A percentile compares a stretch with the other conserved stretches of the same genome.
Conservation (phyloP, 2,797 vertebrate species). For the Carapus acus region DNA sequence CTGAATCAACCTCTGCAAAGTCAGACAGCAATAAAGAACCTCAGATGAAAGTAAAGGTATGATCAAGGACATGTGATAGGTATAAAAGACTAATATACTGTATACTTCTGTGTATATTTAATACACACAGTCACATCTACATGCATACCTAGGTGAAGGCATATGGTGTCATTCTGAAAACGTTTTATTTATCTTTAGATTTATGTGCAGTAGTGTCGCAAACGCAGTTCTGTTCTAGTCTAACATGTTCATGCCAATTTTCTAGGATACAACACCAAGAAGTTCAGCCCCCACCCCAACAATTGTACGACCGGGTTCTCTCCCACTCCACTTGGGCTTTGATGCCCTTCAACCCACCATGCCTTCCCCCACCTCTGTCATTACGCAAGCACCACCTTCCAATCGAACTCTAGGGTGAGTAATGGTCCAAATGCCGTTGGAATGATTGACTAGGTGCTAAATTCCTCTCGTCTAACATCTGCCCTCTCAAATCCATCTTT, state of each 20-base stretch:
- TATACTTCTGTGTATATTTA: no score
- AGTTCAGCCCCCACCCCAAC: conserved; percentile 88
- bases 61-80: background rate
- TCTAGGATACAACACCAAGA: conserved; percentile 78
- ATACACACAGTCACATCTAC: no score
- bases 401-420: conserved; percentile 91
- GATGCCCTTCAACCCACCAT: conserved; percentile 89
- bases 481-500: no score
- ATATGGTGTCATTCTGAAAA: no score
- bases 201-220: no score
- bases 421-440: background rate
- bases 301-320: conserved; percentile 91
- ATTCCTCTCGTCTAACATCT: no score
- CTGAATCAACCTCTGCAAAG: conserved; percentile 70
- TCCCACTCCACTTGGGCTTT: conserved; percentile 89
- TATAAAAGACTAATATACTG: no score
- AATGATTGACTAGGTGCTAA: background rate
- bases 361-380: conserved; percentile 96
- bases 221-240: no score
- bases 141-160: no score
- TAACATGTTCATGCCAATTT: conserved; percentile 30
- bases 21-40: conserved; percentile 64
- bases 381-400: conserved; percentile 94
- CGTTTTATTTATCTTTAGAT: no score
- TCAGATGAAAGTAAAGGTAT: conserved; percentile 61